Conservation (phyloP, 2,797 vertebrate species). For the Lophotriccus pileatus region DNA sequence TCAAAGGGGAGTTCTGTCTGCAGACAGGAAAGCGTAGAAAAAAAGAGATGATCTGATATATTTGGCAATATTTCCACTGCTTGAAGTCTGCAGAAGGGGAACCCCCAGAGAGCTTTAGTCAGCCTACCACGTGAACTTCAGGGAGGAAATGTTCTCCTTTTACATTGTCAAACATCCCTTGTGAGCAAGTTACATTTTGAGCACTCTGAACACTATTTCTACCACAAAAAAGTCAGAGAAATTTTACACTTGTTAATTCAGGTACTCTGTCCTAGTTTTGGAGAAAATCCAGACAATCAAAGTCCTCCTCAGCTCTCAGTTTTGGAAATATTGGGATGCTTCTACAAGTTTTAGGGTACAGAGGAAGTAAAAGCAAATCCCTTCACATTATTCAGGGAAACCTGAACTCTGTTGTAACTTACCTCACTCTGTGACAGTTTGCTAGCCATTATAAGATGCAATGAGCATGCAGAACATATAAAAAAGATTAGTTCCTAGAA, state of each 20-base stretch:
- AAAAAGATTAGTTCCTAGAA: not conserved
- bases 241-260: not conserved
- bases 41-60: conserved; percentile 30
- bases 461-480: not conserved
- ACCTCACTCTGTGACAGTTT: not conserved
- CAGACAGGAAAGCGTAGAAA: conserved; percentile 4
- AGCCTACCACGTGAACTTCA: conserved; percentile 32
- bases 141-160: conserved; percentile 45
- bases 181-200: conserved; percentile 10
- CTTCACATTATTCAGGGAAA: not conserved
- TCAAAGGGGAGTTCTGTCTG: conserved; percentile 3
- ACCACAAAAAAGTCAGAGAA: not conserved
- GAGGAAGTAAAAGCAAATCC: not conserved
- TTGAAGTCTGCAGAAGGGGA: conserved; percentile 41
- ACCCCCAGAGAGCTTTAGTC: conserved; percentile 32
- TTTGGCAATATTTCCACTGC: conserved; percentile 10
- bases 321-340: not conserved
- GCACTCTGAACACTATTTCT: not conserved
- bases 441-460: not conserved
- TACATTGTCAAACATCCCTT: not conserved
- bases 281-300: not conserved
- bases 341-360: not conserved
- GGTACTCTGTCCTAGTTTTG: not conserved
- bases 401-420: not conserved
- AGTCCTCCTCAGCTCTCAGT: not conserved